Conservation (phyloP, 2,113 vertebrate genomes). For the Oryzias woworae region DNA sequence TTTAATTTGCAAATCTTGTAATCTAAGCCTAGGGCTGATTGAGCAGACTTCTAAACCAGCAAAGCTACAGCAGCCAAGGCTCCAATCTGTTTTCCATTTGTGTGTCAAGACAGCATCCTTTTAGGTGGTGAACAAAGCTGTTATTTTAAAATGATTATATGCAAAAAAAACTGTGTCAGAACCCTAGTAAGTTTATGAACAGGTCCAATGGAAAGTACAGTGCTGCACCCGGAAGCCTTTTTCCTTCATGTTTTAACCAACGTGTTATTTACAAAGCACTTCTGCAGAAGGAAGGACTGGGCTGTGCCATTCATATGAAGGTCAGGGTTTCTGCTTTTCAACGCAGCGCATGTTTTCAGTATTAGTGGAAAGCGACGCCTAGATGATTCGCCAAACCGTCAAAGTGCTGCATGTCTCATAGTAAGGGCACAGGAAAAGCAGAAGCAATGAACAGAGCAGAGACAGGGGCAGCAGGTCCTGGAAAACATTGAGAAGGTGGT, state of each 20-base stretch:
- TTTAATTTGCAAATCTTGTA: conserved; percentile 98
- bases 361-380: conserved; percentile 66
- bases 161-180: conserved; percentile 81
- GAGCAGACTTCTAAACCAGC: conserved; percentile 88
- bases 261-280: conserved; percentile 76
- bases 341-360: conserved; percentile 75
- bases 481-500: conserved; percentile 70
- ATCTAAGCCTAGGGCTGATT: conserved; percentile 92
- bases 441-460: conserved; percentile 52
- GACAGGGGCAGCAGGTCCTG: conserved; percentile 48
- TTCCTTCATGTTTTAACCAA: conserved; percentile 62
- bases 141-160: conserved; percentile 91
- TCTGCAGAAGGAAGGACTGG: conserved; percentile 55
- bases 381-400: conserved; percentile 68
- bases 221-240: conserved; percentile 69
- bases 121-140: conserved; percentile 86
- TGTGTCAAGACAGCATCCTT: conserved; percentile 91
- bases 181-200: conserved; percentile 80
- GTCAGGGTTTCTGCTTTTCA: conserved; percentile 74
- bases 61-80: conserved; percentile 83
- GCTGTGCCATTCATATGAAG: conserved; percentile 71
- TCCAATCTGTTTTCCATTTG: conserved; percentile 95
- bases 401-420: conserved; percentile 56
- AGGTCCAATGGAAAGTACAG: conserved; percentile 73
- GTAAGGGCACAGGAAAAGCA: conserved; percentile 64